These are phyloP conservation scores for Hydraecia micacea DNA, from an alignment of 2,888 invertebrate species.

Conservation along the genomic window DNA sequence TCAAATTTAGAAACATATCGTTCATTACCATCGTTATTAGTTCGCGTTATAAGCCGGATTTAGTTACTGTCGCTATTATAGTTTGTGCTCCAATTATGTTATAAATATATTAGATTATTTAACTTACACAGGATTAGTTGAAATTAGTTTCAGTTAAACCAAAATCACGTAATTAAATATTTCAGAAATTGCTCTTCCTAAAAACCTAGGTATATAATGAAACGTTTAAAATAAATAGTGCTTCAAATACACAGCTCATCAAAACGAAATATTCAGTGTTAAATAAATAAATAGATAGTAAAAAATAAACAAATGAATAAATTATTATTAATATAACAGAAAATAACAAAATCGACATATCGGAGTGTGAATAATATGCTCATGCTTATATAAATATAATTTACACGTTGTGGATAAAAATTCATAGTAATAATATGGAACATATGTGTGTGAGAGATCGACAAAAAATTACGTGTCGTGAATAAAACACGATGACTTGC, in stretches of 20 bases:
- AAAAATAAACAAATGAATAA: conserved; percentile 61
- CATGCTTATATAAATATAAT: conserved; percentile 84
- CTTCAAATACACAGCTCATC: conserved; percentile 38
- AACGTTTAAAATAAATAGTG: conserved; percentile 46
- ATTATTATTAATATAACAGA: conserved; percentile 60
- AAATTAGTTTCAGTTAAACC: conserved; percentile 40
- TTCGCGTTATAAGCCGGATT: conserved; percentile 38
- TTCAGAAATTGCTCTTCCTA: conserved; percentile 25
- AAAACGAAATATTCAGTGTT: conserved; percentile 48
- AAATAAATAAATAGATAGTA: conserved; percentile 69
- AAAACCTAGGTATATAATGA: conserved; percentile 29
- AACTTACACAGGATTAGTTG: conserved; percentile 32
- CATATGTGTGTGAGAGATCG: conserved; percentile 66
- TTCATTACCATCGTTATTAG: conserved; percentile 32
- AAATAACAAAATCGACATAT: conserved; percentile 60
- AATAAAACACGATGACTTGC: conserved; percentile 76
- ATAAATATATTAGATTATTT: conserved; percentile 41
- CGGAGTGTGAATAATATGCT: conserved; percentile 73
- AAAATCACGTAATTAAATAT: conserved; percentile 24
- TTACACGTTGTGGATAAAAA: conserved; percentile 77
- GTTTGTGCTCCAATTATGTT: conserved; percentile 27
- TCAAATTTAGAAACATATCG: conserved; percentile 33
- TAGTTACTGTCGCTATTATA: conserved; percentile 26
- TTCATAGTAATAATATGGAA: conserved; percentile 69
- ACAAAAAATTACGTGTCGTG: conserved; percentile 74